Conservation (phyloP, 2,113 vertebrate species). For the Sebastes schlegelii region DNA sequence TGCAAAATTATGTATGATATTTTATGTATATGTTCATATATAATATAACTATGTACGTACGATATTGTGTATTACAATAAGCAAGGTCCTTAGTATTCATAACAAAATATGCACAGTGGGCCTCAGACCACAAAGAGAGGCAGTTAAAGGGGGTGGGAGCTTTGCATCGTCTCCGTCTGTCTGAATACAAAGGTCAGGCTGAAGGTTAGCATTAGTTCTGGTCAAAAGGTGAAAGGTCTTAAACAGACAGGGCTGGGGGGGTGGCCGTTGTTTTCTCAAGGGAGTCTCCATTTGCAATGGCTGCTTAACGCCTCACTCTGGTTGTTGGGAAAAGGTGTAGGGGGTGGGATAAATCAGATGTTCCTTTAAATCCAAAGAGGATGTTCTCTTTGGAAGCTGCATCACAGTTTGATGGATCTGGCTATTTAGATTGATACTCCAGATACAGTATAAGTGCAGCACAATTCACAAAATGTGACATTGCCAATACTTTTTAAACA, state of each 20-base stretch:
- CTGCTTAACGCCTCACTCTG: constrained; percentile 20
- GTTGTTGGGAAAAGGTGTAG: not conserved
- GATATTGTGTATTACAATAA: not conserved
- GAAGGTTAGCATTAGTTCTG: constrained; percentile 61
- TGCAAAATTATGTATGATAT: not conserved
- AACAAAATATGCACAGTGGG: constrained; percentile 20
- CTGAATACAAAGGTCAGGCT: constrained; percentile 61
- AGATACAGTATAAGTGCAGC: not conserved
- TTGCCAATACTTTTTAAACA: not conserved
- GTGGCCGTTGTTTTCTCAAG: constrained; percentile 52
- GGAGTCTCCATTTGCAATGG: constrained; percentile 43
- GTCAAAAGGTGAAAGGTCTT: constrained; percentile 63
- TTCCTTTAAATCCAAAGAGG: constrained; percentile 5
- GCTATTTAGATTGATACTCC: not conserved
- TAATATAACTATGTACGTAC: no score
- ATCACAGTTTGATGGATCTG: constrained; percentile 21
- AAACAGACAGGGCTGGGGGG: constrained; percentile 33
- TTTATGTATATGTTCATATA: no score
- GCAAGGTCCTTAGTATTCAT: constrained; percentile 15
- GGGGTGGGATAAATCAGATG: not conserved
- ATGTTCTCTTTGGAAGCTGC: constrained; percentile 3
- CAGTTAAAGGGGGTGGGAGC: constrained; percentile 15
- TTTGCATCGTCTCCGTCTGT: constrained; percentile 49
- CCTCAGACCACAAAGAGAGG: constrained; percentile 36
- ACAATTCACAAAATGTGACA: not conserved